Evolutionary conservation across 2,888 invertebrate species (phyloP), one percentile per base, ranked within the genome.

Genomic region (Bruchidius siliquastri): DNA sequence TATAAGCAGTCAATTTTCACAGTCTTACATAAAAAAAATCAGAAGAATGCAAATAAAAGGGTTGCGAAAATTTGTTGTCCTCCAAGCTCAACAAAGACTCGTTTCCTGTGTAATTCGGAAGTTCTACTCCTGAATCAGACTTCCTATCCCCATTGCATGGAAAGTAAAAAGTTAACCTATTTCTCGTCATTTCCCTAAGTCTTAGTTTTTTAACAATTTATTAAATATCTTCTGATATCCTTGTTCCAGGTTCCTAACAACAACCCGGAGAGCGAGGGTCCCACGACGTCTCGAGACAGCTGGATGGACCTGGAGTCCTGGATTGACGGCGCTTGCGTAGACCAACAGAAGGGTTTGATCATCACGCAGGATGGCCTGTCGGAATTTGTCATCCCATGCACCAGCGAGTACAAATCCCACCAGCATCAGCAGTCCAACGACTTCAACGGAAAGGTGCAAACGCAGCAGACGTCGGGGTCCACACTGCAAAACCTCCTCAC

Each of bases 261-360:
- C 21, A 90, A 91, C 21, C 88, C 90, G 76, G 88, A 87, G 30
- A 87, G 87, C 32, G 94, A 94, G 78, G 93, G 93, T 72, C 92
- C 92, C 0, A 88, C 90, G 83, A 92, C 91, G 72, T 94, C 94
- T 0, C 88, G 94, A 75, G 95, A 95, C 80, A 93, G 92, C 79
- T 96, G 96, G 96, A 94, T 95, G 90, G 95, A 96, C 83, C 89
- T 96, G 72, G 96, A 96, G 77, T 93, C 94, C 74, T 95, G 94
- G 94, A 94, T 96, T 79, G 93, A 94, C 76, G 92, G 92, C 10
- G 93, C 93, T 0, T 94, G 93, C 83, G 92, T 90, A 74, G 93
- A 93, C 78, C 89, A 89, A 77, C 91, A 90, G 78, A 92, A 92
- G 77, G 91, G 90, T 74, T 86, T 89, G 72, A 89, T 92, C 79